Percentiles rank a stretch among this genome's conserved stretches.
Conservation (phyloP, 2,113 vertebrate species). For the Salvelinus fontinalis region DNA sequence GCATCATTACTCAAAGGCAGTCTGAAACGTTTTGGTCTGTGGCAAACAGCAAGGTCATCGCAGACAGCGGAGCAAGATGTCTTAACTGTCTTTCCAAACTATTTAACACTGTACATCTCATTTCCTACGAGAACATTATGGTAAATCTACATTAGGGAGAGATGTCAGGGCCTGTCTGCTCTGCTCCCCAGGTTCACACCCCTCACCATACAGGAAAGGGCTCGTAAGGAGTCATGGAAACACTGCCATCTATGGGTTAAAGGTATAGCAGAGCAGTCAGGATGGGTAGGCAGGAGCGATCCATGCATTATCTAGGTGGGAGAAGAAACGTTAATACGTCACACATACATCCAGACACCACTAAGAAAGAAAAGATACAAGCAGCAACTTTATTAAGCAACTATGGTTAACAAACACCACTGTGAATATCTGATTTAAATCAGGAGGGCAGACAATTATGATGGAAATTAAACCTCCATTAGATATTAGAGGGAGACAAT, state of each 20-base stretch:
- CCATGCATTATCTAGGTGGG: not conserved
- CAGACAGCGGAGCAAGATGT: constrained; percentile 40
- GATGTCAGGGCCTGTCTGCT: constrained; percentile 53
- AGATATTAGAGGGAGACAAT: constrained; percentile 41
- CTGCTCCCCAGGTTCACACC: constrained; percentile 27
- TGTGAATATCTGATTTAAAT: constrained; percentile 76
- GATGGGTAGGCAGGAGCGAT: not conserved
- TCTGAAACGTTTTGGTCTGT: not conserved
- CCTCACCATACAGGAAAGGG: constrained; percentile 25
- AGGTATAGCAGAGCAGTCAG: not conserved
- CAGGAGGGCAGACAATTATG: constrained; percentile 65
- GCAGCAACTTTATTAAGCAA: constrained; percentile 33
- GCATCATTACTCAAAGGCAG: constrained; percentile 44
- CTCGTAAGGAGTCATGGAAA: constrained; percentile 33
- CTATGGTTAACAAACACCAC: constrained; percentile 59
- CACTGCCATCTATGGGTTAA: constrained; percentile 63
- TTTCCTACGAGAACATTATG: constrained; percentile 62
- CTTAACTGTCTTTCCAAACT: constrained; percentile 60
- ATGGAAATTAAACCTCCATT: constrained; percentile 64
- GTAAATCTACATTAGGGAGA: constrained; percentile 62
- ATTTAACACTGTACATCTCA: constrained; percentile 68
- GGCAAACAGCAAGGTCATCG: constrained; percentile 52
- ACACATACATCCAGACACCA: not conserved
- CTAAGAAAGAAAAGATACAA: not conserved
- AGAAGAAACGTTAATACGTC: not conserved